A percentile compares a stretch with the other conserved stretches of the same genome.
phyloP scores from a whole-genome alignment of 2,113 vertebrate species.

The Kryptolebias marmoratus region DNA sequence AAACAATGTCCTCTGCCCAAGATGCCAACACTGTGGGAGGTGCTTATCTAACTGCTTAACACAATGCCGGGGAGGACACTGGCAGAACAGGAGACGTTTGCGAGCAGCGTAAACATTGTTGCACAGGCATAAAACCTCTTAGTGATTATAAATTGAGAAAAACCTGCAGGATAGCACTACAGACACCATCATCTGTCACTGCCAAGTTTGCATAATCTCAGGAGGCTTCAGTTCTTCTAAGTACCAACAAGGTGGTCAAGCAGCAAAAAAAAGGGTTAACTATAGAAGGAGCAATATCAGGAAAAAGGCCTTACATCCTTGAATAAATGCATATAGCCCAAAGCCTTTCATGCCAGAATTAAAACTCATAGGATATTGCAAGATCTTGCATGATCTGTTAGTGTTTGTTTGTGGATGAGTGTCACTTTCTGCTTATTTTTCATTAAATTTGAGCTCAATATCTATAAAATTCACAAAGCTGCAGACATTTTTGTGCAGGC shows the following conservation, averaged over 20 bases:
- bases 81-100: constrained; percentile 38
- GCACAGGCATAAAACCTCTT: constrained; percentile 47
- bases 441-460: too few relatives aligned
- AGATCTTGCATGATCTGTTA: too few relatives aligned
- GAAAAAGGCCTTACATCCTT: background rate
- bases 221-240: constrained; percentile 38
- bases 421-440: too few relatives aligned
- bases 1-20: constrained; percentile 4
- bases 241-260: constrained; percentile 11
- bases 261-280: background rate
- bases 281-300: background rate
- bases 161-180: constrained; percentile 43
- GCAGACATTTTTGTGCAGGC: too few relatives aligned
- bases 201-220: constrained; percentile 61
- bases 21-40: constrained; percentile 36
- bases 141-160: constrained; percentile 58
- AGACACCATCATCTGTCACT: constrained; percentile 57
- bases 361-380: too few relatives aligned
- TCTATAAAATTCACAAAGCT: too few relatives aligned
- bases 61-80: constrained; percentile 36
- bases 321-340: too few relatives aligned
- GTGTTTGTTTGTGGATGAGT: too few relatives aligned
- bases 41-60: constrained; percentile 44
- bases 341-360: too few relatives aligned
- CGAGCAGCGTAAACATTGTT: constrained; percentile 49